These are phyloP conservation scores for Pitta sordida DNA, from an alignment of 2,113 vertebrate species.

Conservation along the genomic window DNA sequence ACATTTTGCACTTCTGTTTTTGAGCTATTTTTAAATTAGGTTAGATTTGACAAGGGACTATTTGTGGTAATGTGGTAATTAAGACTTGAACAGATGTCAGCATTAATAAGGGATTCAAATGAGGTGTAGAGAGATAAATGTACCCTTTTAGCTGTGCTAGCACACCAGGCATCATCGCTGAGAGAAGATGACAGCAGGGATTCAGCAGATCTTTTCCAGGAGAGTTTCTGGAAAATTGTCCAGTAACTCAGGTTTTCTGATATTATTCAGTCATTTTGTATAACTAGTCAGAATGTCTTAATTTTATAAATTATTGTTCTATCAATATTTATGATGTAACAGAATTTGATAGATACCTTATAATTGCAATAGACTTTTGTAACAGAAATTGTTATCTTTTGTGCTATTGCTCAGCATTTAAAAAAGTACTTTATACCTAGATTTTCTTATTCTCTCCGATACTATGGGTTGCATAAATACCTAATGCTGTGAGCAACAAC, in stretches of 20 bases:
- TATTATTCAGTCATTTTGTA: neutral
- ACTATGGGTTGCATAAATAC: neutral
- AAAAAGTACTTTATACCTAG: neutral
- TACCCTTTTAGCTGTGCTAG: conserved; percentile 21
- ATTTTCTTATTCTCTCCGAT: neutral
- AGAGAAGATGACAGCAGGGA: neutral
- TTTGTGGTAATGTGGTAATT: conserved; percentile 73
- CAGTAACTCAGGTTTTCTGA: neutral
- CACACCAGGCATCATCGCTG: neutral
- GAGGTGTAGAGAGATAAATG: conserved; percentile 70
- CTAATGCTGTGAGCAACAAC: neutral
- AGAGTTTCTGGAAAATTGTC: neutral
- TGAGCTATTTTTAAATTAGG: conserved; percentile 61
- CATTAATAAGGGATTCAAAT: conserved; percentile 71
- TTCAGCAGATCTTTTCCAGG: neutral
- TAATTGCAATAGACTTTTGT: neutral
- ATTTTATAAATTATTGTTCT: neutral
- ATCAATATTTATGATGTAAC: neutral
- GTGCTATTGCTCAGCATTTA: neutral
- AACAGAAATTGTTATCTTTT: neutral
- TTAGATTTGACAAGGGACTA: conserved; percentile 65
- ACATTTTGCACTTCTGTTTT: conserved; percentile 60
- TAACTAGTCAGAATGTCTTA: neutral
- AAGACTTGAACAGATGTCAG: conserved; percentile 76
- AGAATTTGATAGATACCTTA: neutral